Percentiles rank a stretch among this genome's conserved stretches.
These are phyloP conservation scores for Phalanger gymnotis DNA, from an alignment of 2,797 vertebrate genomes.

Conservation along the genomic window DNA sequence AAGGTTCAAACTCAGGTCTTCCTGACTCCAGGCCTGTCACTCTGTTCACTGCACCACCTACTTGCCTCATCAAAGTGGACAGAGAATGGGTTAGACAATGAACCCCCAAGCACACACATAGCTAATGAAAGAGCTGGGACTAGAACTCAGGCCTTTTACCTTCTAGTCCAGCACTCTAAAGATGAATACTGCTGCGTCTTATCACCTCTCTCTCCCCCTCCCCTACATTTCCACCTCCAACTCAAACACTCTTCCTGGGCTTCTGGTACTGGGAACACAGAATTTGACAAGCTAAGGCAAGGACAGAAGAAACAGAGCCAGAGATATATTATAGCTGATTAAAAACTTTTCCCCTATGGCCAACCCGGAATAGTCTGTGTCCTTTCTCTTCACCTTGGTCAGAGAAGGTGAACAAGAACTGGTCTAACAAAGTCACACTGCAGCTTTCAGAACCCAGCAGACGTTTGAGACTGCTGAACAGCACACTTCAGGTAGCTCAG, in stretches of 20 bases:
- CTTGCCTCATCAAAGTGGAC: not conserved
- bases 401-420: not conserved
- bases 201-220: not conserved
- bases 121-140: not conserved
- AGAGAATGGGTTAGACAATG: not conserved
- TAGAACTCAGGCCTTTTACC: not conserved
- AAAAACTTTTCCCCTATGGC: not conserved
- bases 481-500: constrained; percentile 7
- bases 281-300: not conserved
- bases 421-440: not conserved
- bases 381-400: constrained; percentile 2
- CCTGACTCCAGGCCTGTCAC: not conserved
- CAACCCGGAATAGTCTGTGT: not conserved
- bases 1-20: not conserved
- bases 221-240: not conserved
- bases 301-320: not conserved
- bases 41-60: not conserved
- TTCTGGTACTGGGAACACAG: not conserved
- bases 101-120: not conserved
- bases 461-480: not conserved
- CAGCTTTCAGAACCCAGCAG: constrained; percentile 5
- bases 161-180: not conserved
- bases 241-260: not conserved
- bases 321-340: not conserved
- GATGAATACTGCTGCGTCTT: not conserved